Evolutionary conservation across 1,140 invertebrate genomes (phyloP).

Genomic region (Drosophila nebulosa): DNA sequence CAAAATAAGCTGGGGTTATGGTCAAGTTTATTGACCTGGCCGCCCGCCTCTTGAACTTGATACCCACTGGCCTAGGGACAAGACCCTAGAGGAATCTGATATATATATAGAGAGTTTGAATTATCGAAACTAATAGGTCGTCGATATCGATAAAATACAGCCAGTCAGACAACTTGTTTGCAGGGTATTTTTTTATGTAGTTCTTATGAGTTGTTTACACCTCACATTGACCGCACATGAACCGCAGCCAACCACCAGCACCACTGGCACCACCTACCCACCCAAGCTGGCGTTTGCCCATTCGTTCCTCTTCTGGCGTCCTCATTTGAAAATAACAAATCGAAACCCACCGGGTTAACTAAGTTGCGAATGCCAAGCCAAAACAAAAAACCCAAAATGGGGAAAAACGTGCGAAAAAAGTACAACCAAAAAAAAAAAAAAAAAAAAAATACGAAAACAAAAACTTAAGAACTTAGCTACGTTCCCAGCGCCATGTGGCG

Average conservation of each 20-base stretch:
- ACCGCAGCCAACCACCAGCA: neutral
- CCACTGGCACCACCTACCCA: neutral
- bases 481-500: slow-evolving; percentile 63
- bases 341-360: slow-evolving; percentile 11
- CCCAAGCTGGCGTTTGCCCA: neutral
- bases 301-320: neutral
- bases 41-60: neutral
- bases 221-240: slow-evolving; percentile 45
- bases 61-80: no score
- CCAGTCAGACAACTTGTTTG: no score
- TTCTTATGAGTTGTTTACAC: neutral
- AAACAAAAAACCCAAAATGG: slow-evolving; percentile 54
- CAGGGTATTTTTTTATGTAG: no score
- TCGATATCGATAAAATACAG: no score
- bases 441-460: slow-evolving; percentile 44
- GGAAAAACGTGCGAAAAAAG: slow-evolving; percentile 52
- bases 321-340: neutral
- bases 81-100: no score
- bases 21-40: slow-evolving; percentile 5
- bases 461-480: slow-evolving; percentile 41
- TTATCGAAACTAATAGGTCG: no score
- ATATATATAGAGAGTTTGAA: no score
- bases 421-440: slow-evolving; percentile 37
- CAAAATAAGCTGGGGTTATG: neutral
- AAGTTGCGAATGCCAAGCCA: slow-evolving; percentile 51